Evolutionary conservation across 2,888 invertebrate species (phyloP).

Genomic region (Caenorhabditis angaria): DNA sequence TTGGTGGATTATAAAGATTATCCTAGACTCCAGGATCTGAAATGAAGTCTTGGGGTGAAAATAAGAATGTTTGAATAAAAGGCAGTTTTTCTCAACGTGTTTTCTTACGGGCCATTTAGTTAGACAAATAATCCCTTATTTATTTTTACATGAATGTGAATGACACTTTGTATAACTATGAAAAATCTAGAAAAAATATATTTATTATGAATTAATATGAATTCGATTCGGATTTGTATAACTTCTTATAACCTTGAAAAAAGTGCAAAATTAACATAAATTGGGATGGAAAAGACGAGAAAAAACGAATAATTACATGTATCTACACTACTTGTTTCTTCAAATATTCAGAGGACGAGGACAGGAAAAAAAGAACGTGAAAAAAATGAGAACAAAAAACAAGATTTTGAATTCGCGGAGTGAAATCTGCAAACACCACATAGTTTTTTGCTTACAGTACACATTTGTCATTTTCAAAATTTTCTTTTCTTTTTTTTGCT

Average conservation of each 20-base stretch:
- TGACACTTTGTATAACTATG: neutral
- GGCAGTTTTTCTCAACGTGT: no score
- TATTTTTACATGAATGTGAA: no score
- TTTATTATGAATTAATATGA: neutral
- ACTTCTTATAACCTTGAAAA: neutral
- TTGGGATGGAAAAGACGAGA: neutral
- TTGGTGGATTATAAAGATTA: no score
- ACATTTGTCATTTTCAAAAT: no score
- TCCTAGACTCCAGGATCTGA: no score
- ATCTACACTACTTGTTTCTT: neutral
- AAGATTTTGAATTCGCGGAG: neutral
- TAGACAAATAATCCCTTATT: no score
- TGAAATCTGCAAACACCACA: neutral
- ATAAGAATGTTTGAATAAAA: no score
- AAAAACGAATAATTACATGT: slow-evolving; percentile 2
- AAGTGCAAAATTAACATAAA: neutral
- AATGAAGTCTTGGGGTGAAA: no score
- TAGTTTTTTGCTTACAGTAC: no score
- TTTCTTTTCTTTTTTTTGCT: no score
- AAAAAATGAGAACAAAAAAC: no score
- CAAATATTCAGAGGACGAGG: neutral
- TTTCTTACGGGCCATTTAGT: no score
- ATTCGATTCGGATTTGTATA: neutral
- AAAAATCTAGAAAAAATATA: neutral
- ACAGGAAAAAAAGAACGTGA: neutral